Evolutionary conservation across 2,888 invertebrate species (phyloP).

Genomic region (Lycophotia porphyrea): DNA sequence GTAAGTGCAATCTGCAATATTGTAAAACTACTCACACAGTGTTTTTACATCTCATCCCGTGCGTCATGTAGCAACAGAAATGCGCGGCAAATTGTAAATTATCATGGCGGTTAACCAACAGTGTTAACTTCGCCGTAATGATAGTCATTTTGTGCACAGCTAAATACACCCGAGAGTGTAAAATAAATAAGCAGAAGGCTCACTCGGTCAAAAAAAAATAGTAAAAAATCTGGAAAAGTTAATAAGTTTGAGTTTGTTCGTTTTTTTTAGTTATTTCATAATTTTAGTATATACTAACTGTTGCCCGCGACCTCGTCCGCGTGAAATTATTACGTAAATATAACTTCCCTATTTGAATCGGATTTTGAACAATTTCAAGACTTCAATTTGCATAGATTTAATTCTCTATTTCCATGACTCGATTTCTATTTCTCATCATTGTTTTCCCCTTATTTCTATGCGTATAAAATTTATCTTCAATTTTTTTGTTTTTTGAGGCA

Average conservation of each 20-base stretch:
- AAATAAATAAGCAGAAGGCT: conserved; percentile 9
- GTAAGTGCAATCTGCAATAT: conserved; percentile 10
- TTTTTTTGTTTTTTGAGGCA: not conserved
- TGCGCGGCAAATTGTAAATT: conserved; percentile 59
- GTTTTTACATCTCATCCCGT: conserved; percentile 16
- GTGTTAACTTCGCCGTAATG: conserved; percentile 59
- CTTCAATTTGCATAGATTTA: too few relatives aligned
- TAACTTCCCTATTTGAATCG: too few relatives aligned
- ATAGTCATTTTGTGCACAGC: conserved; percentile 53
- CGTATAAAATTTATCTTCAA: too few relatives aligned
- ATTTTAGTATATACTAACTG: too few relatives aligned
- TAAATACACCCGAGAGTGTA: conserved; percentile 22
- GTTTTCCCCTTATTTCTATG: too few relatives aligned
- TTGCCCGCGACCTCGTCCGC: too few relatives aligned
- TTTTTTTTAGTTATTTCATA: too few relatives aligned
- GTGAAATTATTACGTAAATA: too few relatives aligned
- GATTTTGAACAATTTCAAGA: too few relatives aligned
- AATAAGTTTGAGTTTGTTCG: too few relatives aligned
- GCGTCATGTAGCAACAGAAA: conserved; percentile 36
- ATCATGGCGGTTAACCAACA: conserved; percentile 58
- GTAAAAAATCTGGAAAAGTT: not conserved
- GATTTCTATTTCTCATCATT: too few relatives aligned
- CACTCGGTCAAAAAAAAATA: not conserved
- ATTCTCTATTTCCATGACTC: too few relatives aligned
- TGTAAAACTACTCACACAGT: conserved; percentile 5